Evolutionary conservation across 2,888 invertebrate species (phyloP), one percentile per base, ranked within the genome.

Genomic region (Limnephilus lunatus): DNA sequence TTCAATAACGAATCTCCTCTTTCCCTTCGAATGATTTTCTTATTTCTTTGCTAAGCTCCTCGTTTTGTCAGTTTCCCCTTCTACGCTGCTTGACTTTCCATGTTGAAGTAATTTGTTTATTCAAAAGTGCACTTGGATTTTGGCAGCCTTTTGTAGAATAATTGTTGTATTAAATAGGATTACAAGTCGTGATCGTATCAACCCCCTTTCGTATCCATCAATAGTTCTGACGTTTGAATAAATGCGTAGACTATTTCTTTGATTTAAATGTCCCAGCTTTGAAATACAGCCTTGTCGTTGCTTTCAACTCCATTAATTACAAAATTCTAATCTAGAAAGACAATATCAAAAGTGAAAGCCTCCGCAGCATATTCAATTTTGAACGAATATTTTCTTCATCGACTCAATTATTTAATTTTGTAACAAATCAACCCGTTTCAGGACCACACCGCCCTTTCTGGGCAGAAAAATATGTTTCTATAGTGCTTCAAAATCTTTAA

Each of bases 101-200:
- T 19, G 86, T 48, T 30, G 88, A 48, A 90, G 85, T 85, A 85
- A 90, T 90, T 44, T 90, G 68, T 85, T 85, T 90, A 48, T 90
- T 31, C 86, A 80, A 48, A 83, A 89, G 19, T 82, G 35, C 80
- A 31, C 31, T 68, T 68, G 68, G 25, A 68, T 68, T 68, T 68
- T 68, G 68, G 25, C 25, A 68, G 68, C 68, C 68, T 5, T 68
- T 68, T 68, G 25, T 68, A 68, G 68, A 68, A 25, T 68, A 68
- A 25, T 68, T 68, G 68, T 68, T 68, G 68, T 68, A 68, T 68
- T 68, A 68, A 68, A 25, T 25, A 68, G 68, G 68, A 68, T 68
- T 68, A 68, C 68, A 68, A 68, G n/a, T 68, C 68, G 68, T 2
- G 25, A 68, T 68, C 68, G 68, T 25, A 25, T 68, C 68, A 68